Percentiles rank a stretch among this genome's conserved stretches.
phyloP scores from a whole-genome alignment of 2,797 vertebrate species.

The Periparus ater region DNA sequence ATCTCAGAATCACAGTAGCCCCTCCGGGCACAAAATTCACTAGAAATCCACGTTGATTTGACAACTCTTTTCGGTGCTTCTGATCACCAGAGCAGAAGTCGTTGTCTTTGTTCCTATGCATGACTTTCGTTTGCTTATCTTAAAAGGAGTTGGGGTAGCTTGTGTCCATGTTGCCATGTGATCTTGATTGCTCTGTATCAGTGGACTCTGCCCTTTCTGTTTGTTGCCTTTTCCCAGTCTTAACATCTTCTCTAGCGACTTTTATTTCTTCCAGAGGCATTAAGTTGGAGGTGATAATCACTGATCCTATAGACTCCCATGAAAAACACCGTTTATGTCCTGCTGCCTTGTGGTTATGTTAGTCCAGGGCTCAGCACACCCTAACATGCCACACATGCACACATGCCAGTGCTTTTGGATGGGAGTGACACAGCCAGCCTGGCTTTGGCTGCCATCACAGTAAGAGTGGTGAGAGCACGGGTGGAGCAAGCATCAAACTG shows the following conservation, averaged over 20 bases:
- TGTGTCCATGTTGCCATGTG: neutral
- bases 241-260: neutral
- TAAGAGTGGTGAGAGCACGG: too few relatives aligned
- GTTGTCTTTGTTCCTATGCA: neutral
- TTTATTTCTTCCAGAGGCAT: neutral
- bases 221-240: neutral
- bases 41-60: neutral
- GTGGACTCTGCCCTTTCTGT: neutral
- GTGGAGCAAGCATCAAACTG: neutral
- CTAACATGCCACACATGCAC: neutral
- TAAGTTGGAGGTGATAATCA: neutral
- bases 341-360: neutral
- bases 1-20: neutral
- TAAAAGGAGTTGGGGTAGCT: neutral
- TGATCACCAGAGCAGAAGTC: neutral
- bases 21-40: neutral
- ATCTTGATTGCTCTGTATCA: neutral
- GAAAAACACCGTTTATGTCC: neutral
- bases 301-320: neutral
- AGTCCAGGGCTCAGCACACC: neutral
- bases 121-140: conserved; percentile 11
- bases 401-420: accelerated
- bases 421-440: neutral
- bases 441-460: neutral
- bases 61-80: neutral